These are phyloP conservation scores for Rhingia campestris DNA, from an alignment of 2,888 invertebrate genomes.

Conservation along the genomic window DNA sequence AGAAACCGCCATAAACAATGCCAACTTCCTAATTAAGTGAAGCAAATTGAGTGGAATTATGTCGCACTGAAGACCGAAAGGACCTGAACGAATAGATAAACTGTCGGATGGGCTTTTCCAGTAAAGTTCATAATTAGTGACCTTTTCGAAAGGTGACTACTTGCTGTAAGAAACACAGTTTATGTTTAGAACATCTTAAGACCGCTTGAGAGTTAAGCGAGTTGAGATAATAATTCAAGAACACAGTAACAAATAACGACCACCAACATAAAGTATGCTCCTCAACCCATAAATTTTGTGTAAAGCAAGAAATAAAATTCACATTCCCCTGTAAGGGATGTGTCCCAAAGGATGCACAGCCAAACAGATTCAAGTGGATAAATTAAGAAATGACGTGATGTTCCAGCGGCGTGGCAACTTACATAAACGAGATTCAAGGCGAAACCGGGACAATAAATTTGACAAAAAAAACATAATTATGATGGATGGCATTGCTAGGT, in stretches of 20 bases:
- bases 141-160: slow-evolving; percentile 6
- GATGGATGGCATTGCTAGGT: slow-evolving; percentile 45
- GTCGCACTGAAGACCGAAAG: background rate
- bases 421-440: slow-evolving; percentile 32
- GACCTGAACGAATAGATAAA: slow-evolving; percentile 6
- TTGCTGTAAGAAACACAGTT: slow-evolving; percentile 34
- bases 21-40: slow-evolving; percentile 41
- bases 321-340: background rate
- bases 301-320: slow-evolving; percentile 5
- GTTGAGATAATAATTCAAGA: slow-evolving; percentile 53
- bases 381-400: slow-evolving; percentile 54
- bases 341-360: slow-evolving; percentile 23
- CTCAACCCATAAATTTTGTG: slow-evolving; percentile 21
- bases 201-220: slow-evolving; percentile 26
- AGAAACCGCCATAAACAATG: slow-evolving; percentile 3
- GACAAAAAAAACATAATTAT: slow-evolving; percentile 54
- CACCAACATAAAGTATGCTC: slow-evolving; percentile 42
- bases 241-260: slow-evolving; percentile 38
- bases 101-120: background rate
- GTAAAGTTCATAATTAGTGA: slow-evolving; percentile 16
- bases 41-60: slow-evolving; percentile 36
- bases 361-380: slow-evolving; percentile 46
- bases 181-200: slow-evolving; percentile 30
- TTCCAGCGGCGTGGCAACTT: slow-evolving; percentile 12
- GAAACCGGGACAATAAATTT: slow-evolving; percentile 52